Conservation (phyloP, 2,888 invertebrate species). For the Dinocampus coccinellae region DNA sequence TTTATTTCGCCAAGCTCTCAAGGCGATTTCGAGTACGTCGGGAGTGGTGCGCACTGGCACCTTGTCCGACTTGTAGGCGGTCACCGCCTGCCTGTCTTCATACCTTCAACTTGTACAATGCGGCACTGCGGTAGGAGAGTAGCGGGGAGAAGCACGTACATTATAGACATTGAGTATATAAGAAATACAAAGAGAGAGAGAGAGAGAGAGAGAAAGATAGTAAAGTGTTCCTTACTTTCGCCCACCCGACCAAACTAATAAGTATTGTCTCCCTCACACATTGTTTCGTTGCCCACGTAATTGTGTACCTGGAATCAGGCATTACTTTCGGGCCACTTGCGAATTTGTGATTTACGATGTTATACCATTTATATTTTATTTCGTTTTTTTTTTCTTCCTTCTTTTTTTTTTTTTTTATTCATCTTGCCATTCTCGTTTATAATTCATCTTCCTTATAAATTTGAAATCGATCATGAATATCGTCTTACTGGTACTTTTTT, state of each 20-base stretch:
- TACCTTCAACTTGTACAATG: conserved; percentile 55
- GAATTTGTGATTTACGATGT: conserved; percentile 37
- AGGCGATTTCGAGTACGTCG: conserved; percentile 50
- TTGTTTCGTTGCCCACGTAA: conserved; percentile 61
- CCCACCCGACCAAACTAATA: conserved; percentile 60
- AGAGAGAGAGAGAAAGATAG: conserved; percentile 8
- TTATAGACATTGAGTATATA: conserved; percentile 24
- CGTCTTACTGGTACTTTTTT: neutral
- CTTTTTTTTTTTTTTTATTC: conserved; percentile 3
- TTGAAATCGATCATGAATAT: conserved; percentile 22
- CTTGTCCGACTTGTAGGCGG: conserved; percentile 59
- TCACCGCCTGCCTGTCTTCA: conserved; percentile 51
- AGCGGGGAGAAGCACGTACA: conserved; percentile 33
- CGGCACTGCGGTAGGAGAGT: conserved; percentile 40
- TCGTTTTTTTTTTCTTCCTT: conserved; percentile 4
- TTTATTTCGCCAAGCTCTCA: conserved; percentile 3
- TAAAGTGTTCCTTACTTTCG: conserved; percentile 36
- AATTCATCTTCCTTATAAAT: conserved; percentile 18
- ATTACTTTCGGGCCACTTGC: conserved; percentile 48
- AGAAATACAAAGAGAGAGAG: neutral
- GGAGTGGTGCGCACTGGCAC: conserved; percentile 54
- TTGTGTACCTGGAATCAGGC: conserved; percentile 48
- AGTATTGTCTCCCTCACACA: conserved; percentile 59
- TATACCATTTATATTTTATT: conserved; percentile 3
- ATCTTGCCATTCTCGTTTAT: neutral